Base-by-base conservation (phyloP, 2,888 invertebrate genomes). In the Polyploca ridens region DNA sequence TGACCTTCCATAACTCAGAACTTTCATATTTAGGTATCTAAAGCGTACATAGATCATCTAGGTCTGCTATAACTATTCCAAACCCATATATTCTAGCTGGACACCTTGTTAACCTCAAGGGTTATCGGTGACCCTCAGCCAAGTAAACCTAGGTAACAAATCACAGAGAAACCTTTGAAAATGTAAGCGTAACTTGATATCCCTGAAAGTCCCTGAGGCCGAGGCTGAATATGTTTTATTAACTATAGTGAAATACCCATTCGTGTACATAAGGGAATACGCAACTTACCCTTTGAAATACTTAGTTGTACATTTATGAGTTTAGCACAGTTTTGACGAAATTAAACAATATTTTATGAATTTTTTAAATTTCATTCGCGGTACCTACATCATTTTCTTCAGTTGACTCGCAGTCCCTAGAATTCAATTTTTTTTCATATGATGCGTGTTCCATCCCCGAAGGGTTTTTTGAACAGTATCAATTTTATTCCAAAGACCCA, bases 221-320 rank as follows among this genome's bases (percentile, higher is more conserved):
- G 16, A 1, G 41, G 19, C 54, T 54, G 54, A 54, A 54, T 54
- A 54, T 54, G 19, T 54, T 54, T 54, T 54, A 54, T 54, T 54
- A 54, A 54, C 54, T 54, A 54, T n/a, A 19, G 54, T 54, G 54
- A 19, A 54, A 54, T 54, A 54, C 54, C 54, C 54, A 54, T 19
- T 54, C 54, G 54, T 54, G 19, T 19, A 54, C 54, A n/a, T 19
- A 19, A 19, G 54, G 54, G 19, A 54, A 54, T 54, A 19, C 54
- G 54, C 19, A 54, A 54, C 16, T 54, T 54, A 19, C 54, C 54
- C 19, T 54, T 54, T n/a, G 19, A 19, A 19, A 19, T 54, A 19
- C 54, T 3, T 8, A 10, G 19, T 19, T 19, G 7, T n/a, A 46
- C 46, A 46, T 46, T 46, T n/a, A n/a, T 27, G 27, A 27, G 27